phyloP scores from a whole-genome alignment of 92 coral and sea anemone genomes.

The Pocillopora grandis region DNA sequence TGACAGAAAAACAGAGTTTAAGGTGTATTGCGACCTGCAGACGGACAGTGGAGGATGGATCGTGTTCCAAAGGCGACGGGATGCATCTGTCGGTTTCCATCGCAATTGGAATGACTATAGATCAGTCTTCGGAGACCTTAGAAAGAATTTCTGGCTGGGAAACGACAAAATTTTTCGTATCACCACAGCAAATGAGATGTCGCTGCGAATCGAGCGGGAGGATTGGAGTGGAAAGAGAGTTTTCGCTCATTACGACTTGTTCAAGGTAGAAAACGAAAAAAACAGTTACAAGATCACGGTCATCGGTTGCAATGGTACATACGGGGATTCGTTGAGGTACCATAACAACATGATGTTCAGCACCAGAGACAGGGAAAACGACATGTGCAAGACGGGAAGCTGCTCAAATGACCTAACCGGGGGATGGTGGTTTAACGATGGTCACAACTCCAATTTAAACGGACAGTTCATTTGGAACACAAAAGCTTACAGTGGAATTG shows the following conservation, averaged over 20 bases:
- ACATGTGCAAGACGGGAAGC: constrained; percentile 42
- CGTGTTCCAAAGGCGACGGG: constrained; percentile 65
- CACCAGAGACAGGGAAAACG: constrained; percentile 73
- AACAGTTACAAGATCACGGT: constrained; percentile 55
- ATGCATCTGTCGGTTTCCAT: constrained; percentile 53
- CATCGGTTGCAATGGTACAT: constrained; percentile 51
- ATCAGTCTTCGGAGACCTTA: constrained; percentile 65
- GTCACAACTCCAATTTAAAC: constrained; percentile 79
- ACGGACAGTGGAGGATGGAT: constrained; percentile 82
- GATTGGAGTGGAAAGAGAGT: constrained; percentile 59
- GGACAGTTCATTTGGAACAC: constrained; percentile 73
- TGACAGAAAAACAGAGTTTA: constrained; percentile 50
- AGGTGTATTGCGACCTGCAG: constrained; percentile 78
- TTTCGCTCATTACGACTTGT: constrained; percentile 53
- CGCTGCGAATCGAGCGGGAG: constrained; percentile 58
- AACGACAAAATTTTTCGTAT: constrained; percentile 73
- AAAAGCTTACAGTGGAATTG: constrained; percentile 66
- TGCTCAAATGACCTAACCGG: constrained; percentile 75
- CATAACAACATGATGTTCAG: constrained; percentile 83
- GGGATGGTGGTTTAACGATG: constrained; percentile 86
- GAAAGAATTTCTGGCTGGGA: constrained; percentile 84
- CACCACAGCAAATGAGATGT: constrained; percentile 46
- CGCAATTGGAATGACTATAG: constrained; percentile 73
- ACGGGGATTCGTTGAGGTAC: constrained; percentile 67
- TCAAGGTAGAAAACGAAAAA: constrained; percentile 56